Percentiles rank a stretch among this genome's conserved stretches.
These are phyloP conservation scores for Aldabrachelys gigantea DNA, from an alignment of 2,113 vertebrate species.

Conservation along the genomic window DNA sequence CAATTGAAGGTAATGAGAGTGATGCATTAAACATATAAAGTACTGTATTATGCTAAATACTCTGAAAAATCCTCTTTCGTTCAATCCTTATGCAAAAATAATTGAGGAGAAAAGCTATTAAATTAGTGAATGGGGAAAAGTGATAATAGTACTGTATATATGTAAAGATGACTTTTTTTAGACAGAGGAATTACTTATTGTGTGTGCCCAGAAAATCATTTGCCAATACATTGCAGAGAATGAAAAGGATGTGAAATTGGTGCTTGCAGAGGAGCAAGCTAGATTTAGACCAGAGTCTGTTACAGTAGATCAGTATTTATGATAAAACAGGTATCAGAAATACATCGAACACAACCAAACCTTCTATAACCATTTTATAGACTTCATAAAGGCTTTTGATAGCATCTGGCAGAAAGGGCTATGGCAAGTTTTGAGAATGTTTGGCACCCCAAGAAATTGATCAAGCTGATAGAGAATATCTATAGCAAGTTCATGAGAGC, in stretches of 20 bases:
- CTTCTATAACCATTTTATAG: too few species aligned
- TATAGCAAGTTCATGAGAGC: too few species aligned
- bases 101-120: background rate
- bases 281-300: background rate
- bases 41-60: background rate
- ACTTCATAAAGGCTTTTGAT: too few species aligned
- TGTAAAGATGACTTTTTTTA: background rate
- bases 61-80: background rate
- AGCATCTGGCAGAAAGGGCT: too few species aligned
- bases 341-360: background rate
- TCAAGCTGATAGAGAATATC: too few species aligned
- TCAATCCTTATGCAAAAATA: background rate
- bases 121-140: background rate
- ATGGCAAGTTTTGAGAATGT: too few species aligned
- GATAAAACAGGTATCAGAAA: background rate
- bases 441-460: too few species aligned
- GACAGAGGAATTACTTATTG: background rate
- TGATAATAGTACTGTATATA: background rate
- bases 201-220: background rate
- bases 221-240: background rate
- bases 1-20: background rate
- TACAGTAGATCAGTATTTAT: background rate
- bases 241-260: background rate
- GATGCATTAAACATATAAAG: background rate
- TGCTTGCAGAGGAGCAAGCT: background rate